phyloP scores from a whole-genome alignment of 2,888 invertebrate species.

The Yponomeuta malinellus region DNA sequence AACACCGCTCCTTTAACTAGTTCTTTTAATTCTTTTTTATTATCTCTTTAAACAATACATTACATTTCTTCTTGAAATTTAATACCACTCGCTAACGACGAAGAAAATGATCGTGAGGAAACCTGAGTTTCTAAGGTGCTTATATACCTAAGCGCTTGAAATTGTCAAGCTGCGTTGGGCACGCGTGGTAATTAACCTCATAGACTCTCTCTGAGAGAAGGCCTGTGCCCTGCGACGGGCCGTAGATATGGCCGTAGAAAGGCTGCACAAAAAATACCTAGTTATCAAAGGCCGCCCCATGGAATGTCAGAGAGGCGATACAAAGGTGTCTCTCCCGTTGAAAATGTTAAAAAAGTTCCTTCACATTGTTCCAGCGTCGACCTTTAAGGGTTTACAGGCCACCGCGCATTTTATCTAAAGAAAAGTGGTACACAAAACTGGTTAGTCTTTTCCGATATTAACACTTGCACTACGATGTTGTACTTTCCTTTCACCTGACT shows the following conservation, averaged over 20 bases:
- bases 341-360: neutral
- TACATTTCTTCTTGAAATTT: no score
- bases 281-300: neutral
- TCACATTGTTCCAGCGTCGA: neutral
- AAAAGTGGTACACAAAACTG: neutral
- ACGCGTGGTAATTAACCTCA: no score
- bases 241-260: neutral
- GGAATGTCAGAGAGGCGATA: neutral
- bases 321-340: neutral
- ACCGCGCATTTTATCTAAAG: slow-evolving; percentile 1
- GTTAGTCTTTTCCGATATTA: neutral
- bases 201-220: no score
- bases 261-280: neutral
- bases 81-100: no score
- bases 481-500: no score
- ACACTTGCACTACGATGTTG: neutral
- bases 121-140: no score
- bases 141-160: no score
- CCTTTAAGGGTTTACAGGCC: slow-evolving; percentile 6
- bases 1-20: no score
- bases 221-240: neutral
- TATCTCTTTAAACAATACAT: no score
- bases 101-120: no score
- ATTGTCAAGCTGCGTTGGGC: no score
- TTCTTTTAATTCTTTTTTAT: no score